Evolutionary conservation across 2,888 invertebrate species (phyloP).

Genomic region (Osmoderma eremita): DNA sequence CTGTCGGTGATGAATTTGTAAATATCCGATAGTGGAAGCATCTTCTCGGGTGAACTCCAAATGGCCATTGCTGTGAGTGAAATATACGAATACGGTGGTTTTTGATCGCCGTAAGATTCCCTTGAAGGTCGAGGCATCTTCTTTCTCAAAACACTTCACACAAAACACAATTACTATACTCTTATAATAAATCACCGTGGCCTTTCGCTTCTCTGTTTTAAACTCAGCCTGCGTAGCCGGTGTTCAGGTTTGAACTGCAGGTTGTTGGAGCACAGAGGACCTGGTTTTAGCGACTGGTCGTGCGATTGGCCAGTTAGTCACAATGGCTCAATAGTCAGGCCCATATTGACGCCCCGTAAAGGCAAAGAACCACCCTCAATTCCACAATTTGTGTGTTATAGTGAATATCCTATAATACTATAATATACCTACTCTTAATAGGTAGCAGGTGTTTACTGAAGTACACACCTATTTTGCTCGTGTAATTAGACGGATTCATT

Average conservation of each 20-base stretch:
- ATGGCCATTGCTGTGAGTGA: slow-evolving; percentile 98
- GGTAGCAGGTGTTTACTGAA: slow-evolving; percentile 49
- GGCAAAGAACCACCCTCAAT: slow-evolving; percentile 44
- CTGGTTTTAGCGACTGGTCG: slow-evolving; percentile 24
- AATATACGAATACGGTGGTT: slow-evolving; percentile 98
- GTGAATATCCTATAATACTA: slow-evolving; percentile 42
- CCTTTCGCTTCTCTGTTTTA: neutral
- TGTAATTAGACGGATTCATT: slow-evolving; percentile 49
- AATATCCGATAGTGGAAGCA: slow-evolving; percentile 86
- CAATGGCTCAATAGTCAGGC: slow-evolving; percentile 50
- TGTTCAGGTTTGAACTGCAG: slow-evolving; percentile 38
- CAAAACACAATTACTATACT: slow-evolving; percentile 13
- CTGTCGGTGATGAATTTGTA: slow-evolving; percentile 92
- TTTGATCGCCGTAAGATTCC: slow-evolving; percentile 95
- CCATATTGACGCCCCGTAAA: slow-evolving; percentile 44
- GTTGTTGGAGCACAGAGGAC: slow-evolving; percentile 28
- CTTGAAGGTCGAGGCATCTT: slow-evolving; percentile 92
- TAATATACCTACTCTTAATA: slow-evolving; percentile 48
- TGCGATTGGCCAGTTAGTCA: slow-evolving; percentile 48
- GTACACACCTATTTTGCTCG: slow-evolving; percentile 45
- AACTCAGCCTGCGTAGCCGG: slow-evolving; percentile 35
- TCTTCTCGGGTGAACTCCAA: slow-evolving; percentile 94
- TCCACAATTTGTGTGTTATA: slow-evolving; percentile 41
- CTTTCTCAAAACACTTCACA: slow-evolving; percentile 18
- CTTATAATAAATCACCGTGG: neutral